Base-by-base conservation (phyloP, 1,140 invertebrate species). In the Musca vetustissima region DNA sequence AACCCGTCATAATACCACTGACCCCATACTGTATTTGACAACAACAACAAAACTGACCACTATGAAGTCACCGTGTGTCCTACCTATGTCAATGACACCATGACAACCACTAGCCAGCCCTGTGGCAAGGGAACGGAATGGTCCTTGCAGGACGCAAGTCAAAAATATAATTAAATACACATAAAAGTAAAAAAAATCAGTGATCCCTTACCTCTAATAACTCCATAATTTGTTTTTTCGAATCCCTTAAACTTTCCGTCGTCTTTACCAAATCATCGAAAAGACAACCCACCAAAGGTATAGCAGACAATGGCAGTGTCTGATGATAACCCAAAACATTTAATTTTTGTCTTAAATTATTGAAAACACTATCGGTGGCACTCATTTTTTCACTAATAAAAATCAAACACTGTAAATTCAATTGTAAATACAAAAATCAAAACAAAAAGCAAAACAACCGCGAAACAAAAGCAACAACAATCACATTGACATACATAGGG, bases 231-330 rank as follows among this genome's bases (percentile, higher is more conserved):
- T 80, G 66, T 24, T 73, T 69, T 36, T 82, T 83, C 6, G 80
- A 72, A 69, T 91, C 88, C 73, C 89, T 87, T 6, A 93, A 80
- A 76, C 87, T 91, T 72, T 91, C 89, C 49, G 90, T 93, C 14
- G 91, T 92, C 76, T 90, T 87, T 48, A 92, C 83, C 50, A 93
- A 83, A 83, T 93, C 91, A 22, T 85, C 85, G 50, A 92, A 83
- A 49, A 93, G 76, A 68, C 86, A 86, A 76, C 90, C 88, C 53
- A 92, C 88, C 48, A 93, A 77, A 15, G 89, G 88, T 32, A 92
- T 76, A 22, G 76, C 81, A 15, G 78, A 67, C 0, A 82, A 72
- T 0, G 81, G 81, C 50, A 83, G 64, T 2, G 79, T 75, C 64
- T 83, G 79, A 8, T 68, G 75, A 67, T 77, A 83, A 19, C 80